Evolutionary conservation across 2,888 invertebrate species (phyloP).

Genomic region (Trachelus troglodyta): DNA sequence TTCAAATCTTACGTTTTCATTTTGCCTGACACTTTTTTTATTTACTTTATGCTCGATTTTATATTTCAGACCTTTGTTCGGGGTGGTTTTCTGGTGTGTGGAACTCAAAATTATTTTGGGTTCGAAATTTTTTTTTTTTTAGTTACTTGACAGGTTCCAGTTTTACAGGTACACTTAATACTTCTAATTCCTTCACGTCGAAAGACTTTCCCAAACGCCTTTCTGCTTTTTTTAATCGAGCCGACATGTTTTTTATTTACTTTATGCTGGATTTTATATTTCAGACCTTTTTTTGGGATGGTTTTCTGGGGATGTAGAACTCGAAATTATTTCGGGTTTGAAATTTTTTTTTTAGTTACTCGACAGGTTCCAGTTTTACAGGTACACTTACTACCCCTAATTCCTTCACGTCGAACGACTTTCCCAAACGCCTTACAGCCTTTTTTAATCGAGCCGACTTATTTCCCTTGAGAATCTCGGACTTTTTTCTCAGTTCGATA

Average conservation of each 20-base stretch:
- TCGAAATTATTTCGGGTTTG: too few relatives aligned
- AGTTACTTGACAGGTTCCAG: too few relatives aligned
- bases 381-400: slow-evolving; percentile 11
- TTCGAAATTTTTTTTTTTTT: neutral
- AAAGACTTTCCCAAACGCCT: slow-evolving; percentile 16
- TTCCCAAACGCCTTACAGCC: slow-evolving; percentile 15
- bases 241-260: slow-evolving; percentile 18
- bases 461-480: slow-evolving; percentile 43
- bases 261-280: neutral
- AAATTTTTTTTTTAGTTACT: neutral
- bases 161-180: neutral
- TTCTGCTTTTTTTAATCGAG: slow-evolving; percentile 29
- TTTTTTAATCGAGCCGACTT: slow-evolving; percentile 37
- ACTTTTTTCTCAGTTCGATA: slow-evolving; percentile 12
- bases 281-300: too few relatives aligned
- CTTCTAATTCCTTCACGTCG: slow-evolving; percentile 13
- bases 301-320: too few relatives aligned
- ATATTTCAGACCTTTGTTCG: too few relatives aligned
- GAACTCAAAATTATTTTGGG: too few relatives aligned
- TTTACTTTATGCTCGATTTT: neutral
- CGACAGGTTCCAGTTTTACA: neutral
- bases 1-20: slow-evolving; percentile 12
- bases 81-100: too few relatives aligned
- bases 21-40: slow-evolving; percentile 8
- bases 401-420: slow-evolving; percentile 10